These are phyloP conservation scores for Drosophila fungiperda DNA, from an alignment of 2,888 invertebrate species.

Conservation along the genomic window DNA sequence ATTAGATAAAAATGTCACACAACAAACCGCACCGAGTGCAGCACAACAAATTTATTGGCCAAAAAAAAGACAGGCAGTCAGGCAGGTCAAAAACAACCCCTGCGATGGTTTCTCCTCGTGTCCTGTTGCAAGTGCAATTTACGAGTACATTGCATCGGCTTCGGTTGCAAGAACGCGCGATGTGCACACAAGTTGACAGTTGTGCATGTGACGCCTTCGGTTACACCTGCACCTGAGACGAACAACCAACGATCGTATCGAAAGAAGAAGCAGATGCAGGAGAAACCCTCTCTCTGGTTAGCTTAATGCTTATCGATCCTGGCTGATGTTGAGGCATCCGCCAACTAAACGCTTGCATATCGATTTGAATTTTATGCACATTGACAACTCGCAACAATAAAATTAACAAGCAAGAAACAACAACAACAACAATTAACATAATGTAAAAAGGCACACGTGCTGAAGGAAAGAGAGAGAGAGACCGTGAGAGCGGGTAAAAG, in stretches of 20 bases:
- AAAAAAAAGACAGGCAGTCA: conserved; percentile 24
- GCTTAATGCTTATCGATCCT: conserved; percentile 60
- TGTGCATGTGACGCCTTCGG: conserved; percentile 75
- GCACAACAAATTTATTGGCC: conserved; percentile 76
- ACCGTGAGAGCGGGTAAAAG: conserved; percentile 7
- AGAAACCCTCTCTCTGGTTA: conserved; percentile 20
- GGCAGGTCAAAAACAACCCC: conserved; percentile 33
- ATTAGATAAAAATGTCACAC: conserved; percentile 85
- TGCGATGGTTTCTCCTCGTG: conserved; percentile 27
- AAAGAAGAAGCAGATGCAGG: conserved; percentile 1
- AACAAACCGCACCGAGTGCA: conserved; percentile 77
- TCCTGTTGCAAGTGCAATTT: conserved; percentile 69
- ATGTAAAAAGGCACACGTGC: conserved; percentile 60
- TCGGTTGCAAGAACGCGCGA: conserved; percentile 20
- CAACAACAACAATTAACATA: conserved; percentile 7
- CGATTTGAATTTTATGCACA: conserved; percentile 74
- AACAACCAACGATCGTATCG: conserved; percentile 57
- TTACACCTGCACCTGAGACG: conserved; percentile 67
- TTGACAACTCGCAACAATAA: conserved; percentile 50
- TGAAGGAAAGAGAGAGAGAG: conserved; percentile 7
- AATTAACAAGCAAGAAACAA: conserved; percentile 13
- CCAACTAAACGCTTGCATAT: conserved; percentile 67
- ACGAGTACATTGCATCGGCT: conserved; percentile 61
- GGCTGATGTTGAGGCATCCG: conserved; percentile 69
- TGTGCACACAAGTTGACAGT: conserved; percentile 66